A percentile compares a stretch with the other conserved stretches of the same genome.
phyloP scores from a whole-genome alignment of 2,888 invertebrate species.

The Apoderus coryli region DNA sequence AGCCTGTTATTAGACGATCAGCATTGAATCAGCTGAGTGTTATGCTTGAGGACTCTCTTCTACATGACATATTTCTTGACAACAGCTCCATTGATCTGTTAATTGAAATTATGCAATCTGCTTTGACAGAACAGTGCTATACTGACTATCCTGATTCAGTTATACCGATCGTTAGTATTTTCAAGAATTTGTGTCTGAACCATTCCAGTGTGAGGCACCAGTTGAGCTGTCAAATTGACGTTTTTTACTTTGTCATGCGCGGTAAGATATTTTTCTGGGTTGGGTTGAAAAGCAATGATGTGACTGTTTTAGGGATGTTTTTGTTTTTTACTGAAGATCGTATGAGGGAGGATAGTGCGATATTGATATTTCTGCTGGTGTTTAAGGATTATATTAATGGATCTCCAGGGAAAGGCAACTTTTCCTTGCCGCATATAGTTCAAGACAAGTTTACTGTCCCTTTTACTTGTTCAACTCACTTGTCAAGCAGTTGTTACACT shows the following conservation, averaged over 20 bases:
- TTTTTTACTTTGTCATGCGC: constrained; percentile 35
- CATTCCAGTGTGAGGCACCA: constrained; percentile 41
- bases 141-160: constrained; percentile 38
- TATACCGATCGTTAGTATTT: constrained; percentile 34
- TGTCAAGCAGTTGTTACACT: constrained; percentile 31
- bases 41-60: constrained; percentile 45
- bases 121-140: constrained; percentile 33
- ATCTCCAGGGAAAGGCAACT: constrained; percentile 26
- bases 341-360: constrained; percentile 34
- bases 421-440: constrained; percentile 36
- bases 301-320: constrained; percentile 35
- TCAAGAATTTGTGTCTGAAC: constrained; percentile 38
- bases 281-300: no score
- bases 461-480: constrained; percentile 33
- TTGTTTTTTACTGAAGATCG: constrained; percentile 39
- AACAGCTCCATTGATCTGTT: constrained; percentile 40
- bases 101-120: constrained; percentile 33
- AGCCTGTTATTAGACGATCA: constrained; percentile 51
- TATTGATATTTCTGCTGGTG: constrained; percentile 36
- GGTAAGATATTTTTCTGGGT: constrained; percentile 27
- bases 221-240: constrained; percentile 35
- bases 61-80: constrained; percentile 45
- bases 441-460: constrained; percentile 33
- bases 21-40: constrained; percentile 53
- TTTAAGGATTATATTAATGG: constrained; percentile 34